Percentiles rank a stretch among this genome's conserved stretches.
Evolutionary conservation across 2,888 invertebrate species (phyloP).

Genomic region (Ischnus inquisitorius): DNA sequence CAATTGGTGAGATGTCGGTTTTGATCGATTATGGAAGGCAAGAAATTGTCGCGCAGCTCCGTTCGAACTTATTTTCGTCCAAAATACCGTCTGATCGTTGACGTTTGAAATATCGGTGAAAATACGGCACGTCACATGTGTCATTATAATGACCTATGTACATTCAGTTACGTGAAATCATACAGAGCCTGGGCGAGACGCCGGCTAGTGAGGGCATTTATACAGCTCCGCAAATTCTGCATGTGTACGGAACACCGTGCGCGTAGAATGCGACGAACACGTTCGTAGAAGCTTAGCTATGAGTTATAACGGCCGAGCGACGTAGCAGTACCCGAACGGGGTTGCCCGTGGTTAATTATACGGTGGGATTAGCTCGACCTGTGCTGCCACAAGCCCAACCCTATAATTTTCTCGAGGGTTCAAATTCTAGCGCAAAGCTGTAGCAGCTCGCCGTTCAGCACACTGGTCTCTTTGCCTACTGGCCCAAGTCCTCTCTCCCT

Average conservation of each 20-base stretch:
- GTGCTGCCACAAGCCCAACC: constrained; percentile 79
- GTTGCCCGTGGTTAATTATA: constrained; percentile 84
- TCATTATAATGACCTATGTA: background rate
- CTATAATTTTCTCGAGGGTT: constrained; percentile 83
- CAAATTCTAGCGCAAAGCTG: constrained; percentile 80
- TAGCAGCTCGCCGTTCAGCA: constrained; percentile 59
- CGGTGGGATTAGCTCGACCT: constrained; percentile 82
- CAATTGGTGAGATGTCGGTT: too few species aligned
- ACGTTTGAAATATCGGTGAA: background rate
- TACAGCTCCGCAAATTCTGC: constrained; percentile 21
- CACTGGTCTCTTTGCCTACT: constrained; percentile 59
- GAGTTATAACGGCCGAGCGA: constrained; percentile 78
- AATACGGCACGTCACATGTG: constrained; percentile 6
- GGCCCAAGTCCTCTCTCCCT: constrained; percentile 30
- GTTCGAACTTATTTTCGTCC: too few species aligned
- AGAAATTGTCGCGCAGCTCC: too few species aligned
- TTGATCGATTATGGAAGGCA: too few species aligned
- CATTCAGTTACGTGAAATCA: constrained; percentile 12
- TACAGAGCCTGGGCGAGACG: constrained; percentile 14
- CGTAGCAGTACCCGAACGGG: constrained; percentile 73
- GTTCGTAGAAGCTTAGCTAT: constrained; percentile 80
- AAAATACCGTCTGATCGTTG: too few species aligned
- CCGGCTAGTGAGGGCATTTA: constrained; percentile 27
- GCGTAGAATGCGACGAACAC: constrained; percentile 67
- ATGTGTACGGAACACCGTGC: constrained; percentile 48